Evolutionary conservation across 2,888 invertebrate genomes (phyloP).

Genomic region (Dromius quadrimaculatus): DNA sequence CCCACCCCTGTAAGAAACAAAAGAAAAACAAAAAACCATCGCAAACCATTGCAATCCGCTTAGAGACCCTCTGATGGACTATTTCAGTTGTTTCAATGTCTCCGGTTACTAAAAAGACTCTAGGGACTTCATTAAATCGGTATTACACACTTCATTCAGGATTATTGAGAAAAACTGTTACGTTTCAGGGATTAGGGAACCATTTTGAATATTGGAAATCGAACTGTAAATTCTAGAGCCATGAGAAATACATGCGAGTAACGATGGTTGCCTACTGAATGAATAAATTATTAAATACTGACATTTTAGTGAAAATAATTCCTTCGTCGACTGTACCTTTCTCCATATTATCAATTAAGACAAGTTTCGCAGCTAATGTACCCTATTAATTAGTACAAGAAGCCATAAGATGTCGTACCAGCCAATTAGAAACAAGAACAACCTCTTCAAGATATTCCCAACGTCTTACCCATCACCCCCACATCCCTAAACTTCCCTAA

Average conservation of each 20-base stretch:
- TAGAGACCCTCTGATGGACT: not conserved
- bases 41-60: not conserved
- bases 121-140: constrained; percentile 51
- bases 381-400: not conserved
- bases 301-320: too few species aligned
- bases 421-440: not conserved
- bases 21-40: too few species aligned
- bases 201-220: too few species aligned
- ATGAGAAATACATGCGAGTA: too few species aligned
- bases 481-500: not conserved
- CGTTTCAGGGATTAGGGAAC: too few species aligned
- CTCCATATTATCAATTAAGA: not conserved
- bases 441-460: not conserved
- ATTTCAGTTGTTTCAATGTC: constrained; percentile 5
- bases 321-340: not conserved
- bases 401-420: not conserved
- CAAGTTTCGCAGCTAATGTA: not conserved
- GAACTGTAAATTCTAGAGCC: too few species aligned
- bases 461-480: not conserved
- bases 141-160: constrained; percentile 41
- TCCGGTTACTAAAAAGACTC: constrained; percentile 43
- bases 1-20: too few species aligned
- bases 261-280: too few species aligned
- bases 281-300: too few species aligned
- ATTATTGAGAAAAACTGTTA: too few species aligned